Conservation (phyloP, 1,140 invertebrate species). For the Drosophila malerkotliana region DNA sequence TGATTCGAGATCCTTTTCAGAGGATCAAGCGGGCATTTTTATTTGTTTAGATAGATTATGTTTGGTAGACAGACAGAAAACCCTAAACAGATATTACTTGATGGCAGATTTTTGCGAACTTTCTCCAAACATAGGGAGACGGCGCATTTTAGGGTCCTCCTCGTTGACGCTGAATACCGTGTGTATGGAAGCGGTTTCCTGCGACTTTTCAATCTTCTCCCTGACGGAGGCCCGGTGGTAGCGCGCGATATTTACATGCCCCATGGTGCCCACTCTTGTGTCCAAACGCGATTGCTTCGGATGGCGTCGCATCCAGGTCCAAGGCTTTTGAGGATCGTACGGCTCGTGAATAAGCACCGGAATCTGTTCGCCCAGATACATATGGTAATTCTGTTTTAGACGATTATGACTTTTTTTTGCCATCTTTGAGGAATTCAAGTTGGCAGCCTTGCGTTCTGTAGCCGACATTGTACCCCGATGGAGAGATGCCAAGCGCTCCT, state of each 20-base stretch:
- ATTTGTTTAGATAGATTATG: too few relatives aligned
- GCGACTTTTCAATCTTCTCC: background rate
- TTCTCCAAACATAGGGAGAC: background rate
- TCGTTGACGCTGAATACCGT: background rate
- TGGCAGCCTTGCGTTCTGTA: too few relatives aligned
- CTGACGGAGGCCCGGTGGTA: slow-evolving; percentile 17
- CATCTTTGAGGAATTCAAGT: too few relatives aligned
- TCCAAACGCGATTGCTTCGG: background rate
- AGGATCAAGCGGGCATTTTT: too few relatives aligned
- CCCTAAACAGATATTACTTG: too few relatives aligned
- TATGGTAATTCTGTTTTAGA: background rate
- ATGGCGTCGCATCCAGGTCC: slow-evolving; percentile 56
- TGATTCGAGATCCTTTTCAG: too few relatives aligned
- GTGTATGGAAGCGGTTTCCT: background rate
- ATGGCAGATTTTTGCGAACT: too few relatives aligned
- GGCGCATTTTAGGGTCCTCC: too few relatives aligned
- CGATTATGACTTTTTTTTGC: too few relatives aligned
- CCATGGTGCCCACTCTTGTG: background rate
- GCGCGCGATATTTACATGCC: background rate
- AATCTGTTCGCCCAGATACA: slow-evolving; percentile 24
- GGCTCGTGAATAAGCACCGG: slow-evolving; percentile 42
- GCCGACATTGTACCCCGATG: too few relatives aligned
- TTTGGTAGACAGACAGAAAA: too few relatives aligned
- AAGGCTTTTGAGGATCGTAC: slow-evolving; percentile 10
- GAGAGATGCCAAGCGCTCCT: too few relatives aligned